phyloP scores from a whole-genome alignment of 1,140 invertebrate species.

The Heliconius himera region DNA sequence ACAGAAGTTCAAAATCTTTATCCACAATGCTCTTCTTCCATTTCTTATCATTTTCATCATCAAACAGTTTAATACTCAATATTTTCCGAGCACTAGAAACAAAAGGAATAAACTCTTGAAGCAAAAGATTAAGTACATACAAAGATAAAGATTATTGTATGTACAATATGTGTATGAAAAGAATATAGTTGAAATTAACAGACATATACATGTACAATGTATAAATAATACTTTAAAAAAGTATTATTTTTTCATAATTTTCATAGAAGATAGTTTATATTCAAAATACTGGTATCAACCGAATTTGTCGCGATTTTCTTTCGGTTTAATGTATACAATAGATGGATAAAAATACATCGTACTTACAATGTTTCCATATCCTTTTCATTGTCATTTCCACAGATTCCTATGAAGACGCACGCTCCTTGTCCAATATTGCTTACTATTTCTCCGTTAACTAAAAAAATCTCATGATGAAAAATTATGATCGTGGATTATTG shows the following conservation, averaged over 20 bases:
- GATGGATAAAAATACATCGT: constrained; percentile 2
- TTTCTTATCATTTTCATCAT: constrained; percentile 88
- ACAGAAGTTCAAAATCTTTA: constrained; percentile 87
- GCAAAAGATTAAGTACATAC: no score
- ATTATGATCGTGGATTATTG: not conserved
- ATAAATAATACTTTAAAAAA: not conserved
- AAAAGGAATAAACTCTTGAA: not conserved
- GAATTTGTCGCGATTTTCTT: not conserved
- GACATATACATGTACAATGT: not conserved
- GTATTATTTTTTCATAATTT: no score
- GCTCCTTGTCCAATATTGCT: constrained; percentile 92
- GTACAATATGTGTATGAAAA: not conserved
- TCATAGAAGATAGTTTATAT: not conserved
- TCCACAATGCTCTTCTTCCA: constrained; percentile 93
- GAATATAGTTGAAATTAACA: not conserved
- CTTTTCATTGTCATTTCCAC: constrained; percentile 87
- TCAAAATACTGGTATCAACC: not conserved
- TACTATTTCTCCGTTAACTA: constrained; percentile 90
- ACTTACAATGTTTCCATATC: constrained; percentile 94
- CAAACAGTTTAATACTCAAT: constrained; percentile 87
- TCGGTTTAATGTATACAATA: not conserved
- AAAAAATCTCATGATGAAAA: constrained; percentile 19
- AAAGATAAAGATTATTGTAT: no score
- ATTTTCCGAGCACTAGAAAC: constrained; percentile 27
- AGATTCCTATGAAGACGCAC: constrained; percentile 94